Evolutionary conservation across 2,888 invertebrate species (phyloP).

Genomic region (Nomada lathburiana): DNA sequence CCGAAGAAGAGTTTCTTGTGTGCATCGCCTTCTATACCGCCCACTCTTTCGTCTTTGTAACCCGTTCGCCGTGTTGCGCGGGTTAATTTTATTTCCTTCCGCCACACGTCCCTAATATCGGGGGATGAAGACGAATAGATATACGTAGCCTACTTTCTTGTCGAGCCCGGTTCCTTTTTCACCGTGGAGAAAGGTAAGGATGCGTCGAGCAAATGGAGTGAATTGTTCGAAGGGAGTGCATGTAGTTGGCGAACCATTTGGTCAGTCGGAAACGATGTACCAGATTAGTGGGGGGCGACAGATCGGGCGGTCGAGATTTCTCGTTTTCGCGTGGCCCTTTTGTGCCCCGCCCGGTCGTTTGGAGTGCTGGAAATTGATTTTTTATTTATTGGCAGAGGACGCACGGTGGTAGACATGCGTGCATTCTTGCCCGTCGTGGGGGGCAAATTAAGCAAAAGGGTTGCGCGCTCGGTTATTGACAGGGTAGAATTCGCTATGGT

Average conservation of each 20-base stretch:
- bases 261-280: not conserved
- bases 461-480: conserved; percentile 13
- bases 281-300: not conserved
- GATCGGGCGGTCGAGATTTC: not conserved
- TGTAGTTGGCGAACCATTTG: not conserved
- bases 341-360: not conserved
- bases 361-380: not conserved
- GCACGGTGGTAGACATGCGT: not conserved
- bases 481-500: not conserved
- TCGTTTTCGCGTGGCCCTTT: conserved; percentile 10
- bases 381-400: not conserved
- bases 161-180: not conserved
- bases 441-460: conserved; percentile 11
- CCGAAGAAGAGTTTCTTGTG: conserved; percentile 13
- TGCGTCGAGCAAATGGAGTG: too few species aligned
- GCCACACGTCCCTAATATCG: too few species aligned
- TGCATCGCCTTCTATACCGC: conserved; percentile 18
- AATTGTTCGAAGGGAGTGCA: too few species aligned
- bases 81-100: conserved; percentile 10
- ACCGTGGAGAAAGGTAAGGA: too few species aligned
- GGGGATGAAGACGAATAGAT: too few species aligned
- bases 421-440: not conserved
- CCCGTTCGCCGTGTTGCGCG: not conserved
- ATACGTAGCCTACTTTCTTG: not conserved
- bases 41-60: conserved; percentile 8